phyloP scores from a whole-genome alignment of 2,797 vertebrate species.

The Sebastes melanostomus region DNA sequence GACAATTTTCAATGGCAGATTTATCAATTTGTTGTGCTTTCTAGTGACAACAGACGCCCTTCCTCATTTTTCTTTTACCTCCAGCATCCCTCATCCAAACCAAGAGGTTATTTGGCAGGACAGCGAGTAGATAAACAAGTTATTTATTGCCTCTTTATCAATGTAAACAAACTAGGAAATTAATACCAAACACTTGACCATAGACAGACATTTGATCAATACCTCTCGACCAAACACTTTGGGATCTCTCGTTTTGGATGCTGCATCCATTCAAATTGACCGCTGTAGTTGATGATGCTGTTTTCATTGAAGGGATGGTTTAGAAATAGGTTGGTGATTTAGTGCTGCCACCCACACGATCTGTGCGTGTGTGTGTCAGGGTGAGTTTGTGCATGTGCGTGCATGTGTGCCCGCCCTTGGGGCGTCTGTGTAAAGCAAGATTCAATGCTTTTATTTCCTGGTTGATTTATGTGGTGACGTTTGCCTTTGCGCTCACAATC shows the following conservation, averaged over 20 bases:
- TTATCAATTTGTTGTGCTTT: neutral
- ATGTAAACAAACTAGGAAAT: conserved; percentile 44
- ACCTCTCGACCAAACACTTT: conserved; percentile 37
- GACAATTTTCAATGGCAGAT: neutral
- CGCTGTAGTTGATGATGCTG: conserved; percentile 32
- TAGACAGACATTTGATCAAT: conserved; percentile 42
- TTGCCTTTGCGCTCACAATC: conserved; percentile 70
- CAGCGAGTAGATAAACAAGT: conserved; percentile 35
- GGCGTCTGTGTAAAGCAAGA: conserved; percentile 50
- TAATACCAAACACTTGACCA: conserved; percentile 52
- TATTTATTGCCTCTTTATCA: conserved; percentile 50
- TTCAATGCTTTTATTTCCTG: conserved; percentile 64
- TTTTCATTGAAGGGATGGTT: conserved; percentile 34
- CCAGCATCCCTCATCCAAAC: conserved; percentile 5
- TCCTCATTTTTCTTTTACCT: conserved; percentile 16
- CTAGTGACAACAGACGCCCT: neutral
- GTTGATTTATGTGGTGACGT: conserved; percentile 76
- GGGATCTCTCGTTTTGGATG: conserved; percentile 20
- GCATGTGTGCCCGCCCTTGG: conserved; percentile 57
- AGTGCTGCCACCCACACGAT: conserved; percentile 6
- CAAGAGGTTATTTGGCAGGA: conserved; percentile 20
- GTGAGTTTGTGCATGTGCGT: neutral
- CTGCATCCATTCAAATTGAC: conserved; percentile 26
- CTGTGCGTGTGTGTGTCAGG: neutral
- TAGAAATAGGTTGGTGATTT: conserved; percentile 47